Evolutionary conservation across 2,797 vertebrate genomes (phyloP), one percentile per base, ranked within the genome.

Genomic region (Borostomias antarcticus): DNA sequence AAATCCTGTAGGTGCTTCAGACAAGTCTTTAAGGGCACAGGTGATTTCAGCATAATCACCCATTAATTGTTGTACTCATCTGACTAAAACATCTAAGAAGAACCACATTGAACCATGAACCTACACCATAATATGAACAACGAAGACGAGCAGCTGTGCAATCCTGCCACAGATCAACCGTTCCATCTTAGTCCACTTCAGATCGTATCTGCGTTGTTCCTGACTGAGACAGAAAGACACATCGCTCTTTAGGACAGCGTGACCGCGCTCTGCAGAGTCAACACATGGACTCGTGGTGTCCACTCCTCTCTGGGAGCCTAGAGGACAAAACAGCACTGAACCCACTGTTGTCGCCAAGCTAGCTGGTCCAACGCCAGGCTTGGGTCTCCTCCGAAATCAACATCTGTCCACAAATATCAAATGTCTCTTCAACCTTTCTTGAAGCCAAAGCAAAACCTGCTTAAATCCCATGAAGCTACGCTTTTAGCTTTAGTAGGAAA

Each of bases 121-220:
- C 25, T 4, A 15, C n/a, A n/a, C n/a, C n/a, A n/a, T n/a, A n/a
- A n/a, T n/a, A n/a, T 10, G 23, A 29, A 26, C 32, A 23, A 50
- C 28, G 50, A 26, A 52, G 33, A 52, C 21, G 19, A 73, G 52
- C 69, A 75, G 64, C 74, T 13, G 56, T 77, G 80, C 75, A 66
- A 73, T 78, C 72, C 78, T 62, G 71, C 76, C 73, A 68, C 76
- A 78, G 69, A 66, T 51, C 56, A 72, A 63, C 56, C 52, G 23
- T 63, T 73, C 62, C 23, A 35, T 13, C 40, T 47, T 63, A 15
- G 68, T 63, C 48, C 75, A 70, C 73, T 73, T 86, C 82, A 74
- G 13, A 63, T 69, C 67, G 28, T 3, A 43, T 67, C 70, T 73
- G 73, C 29, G 62, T 69, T 64, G 62, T 58, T 21, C 51, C n/a